Evolutionary conservation across 2,797 vertebrate genomes (phyloP).

Genomic region (Eutrigla gurnardus): DNA sequence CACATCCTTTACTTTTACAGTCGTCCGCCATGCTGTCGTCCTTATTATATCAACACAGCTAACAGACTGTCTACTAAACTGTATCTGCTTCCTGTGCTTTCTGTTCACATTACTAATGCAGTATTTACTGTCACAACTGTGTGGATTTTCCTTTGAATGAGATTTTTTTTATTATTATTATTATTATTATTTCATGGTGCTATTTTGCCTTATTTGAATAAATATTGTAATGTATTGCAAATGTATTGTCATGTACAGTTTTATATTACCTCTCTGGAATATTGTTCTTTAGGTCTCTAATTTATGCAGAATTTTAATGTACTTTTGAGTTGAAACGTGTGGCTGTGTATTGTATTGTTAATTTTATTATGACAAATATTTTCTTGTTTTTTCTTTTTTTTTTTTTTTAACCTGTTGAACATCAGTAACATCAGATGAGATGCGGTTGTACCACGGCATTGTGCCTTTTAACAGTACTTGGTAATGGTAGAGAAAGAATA

Average conservation of each 20-base stretch:
- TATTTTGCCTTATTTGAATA: slow-evolving; percentile 80
- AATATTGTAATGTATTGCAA: slow-evolving; percentile 84
- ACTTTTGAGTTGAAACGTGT: slow-evolving; percentile 75
- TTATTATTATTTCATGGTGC: slow-evolving; percentile 72
- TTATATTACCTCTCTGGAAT: slow-evolving; percentile 82
- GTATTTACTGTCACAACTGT: slow-evolving; percentile 69
- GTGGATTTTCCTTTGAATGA: slow-evolving; percentile 62
- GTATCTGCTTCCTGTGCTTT: slow-evolving; percentile 58
- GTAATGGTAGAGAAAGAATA: slow-evolving; percentile 79
- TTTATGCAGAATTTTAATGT: slow-evolving; percentile 83
- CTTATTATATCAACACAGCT: slow-evolving; percentile 21
- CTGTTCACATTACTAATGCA: slow-evolving; percentile 64
- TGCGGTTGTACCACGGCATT: slow-evolving; percentile 61
- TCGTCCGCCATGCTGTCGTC: slow-evolving; percentile 24
- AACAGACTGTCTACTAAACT: slow-evolving; percentile 20
- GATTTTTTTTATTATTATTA: slow-evolving; percentile 41
- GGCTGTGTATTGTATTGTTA: slow-evolving; percentile 78
- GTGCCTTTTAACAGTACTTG: slow-evolving; percentile 60
- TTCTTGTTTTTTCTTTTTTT: slow-evolving; percentile 75
- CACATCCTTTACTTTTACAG: slow-evolving; percentile 28
- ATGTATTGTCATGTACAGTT: slow-evolving; percentile 86
- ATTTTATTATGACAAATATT: slow-evolving; percentile 69
- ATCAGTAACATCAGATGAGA: slow-evolving; percentile 52
- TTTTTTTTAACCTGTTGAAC: slow-evolving; percentile 70
- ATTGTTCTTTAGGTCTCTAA: slow-evolving; percentile 80